Evolutionary conservation across 2,113 vertebrate species (phyloP).

Genomic region (Scopus umbretta): DNA sequence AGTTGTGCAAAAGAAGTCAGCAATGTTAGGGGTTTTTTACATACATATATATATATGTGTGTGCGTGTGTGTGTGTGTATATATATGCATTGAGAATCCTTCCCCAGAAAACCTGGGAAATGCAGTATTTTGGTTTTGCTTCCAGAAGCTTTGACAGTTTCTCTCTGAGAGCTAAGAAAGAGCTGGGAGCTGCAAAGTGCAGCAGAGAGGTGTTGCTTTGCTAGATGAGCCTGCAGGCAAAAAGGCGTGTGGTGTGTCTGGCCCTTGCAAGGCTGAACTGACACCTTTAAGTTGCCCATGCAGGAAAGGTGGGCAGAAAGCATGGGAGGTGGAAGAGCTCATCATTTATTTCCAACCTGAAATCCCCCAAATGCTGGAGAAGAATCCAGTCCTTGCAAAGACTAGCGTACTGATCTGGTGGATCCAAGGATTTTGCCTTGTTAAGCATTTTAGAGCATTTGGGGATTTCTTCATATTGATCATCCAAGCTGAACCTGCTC

Average conservation of each 20-base stretch:
- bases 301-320: not conserved
- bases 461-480: not conserved
- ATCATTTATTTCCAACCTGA: not conserved
- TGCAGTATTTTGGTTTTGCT: not conserved
- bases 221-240: not conserved
- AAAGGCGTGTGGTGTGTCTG: rapidly evolving
- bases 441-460: not conserved
- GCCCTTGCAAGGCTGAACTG: not conserved
- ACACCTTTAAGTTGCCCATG: rapidly evolving
- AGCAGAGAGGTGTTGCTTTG: not conserved
- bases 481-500: not conserved
- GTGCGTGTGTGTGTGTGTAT: too few species aligned
- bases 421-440: not conserved
- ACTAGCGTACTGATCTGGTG: not conserved
- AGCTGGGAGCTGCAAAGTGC: not conserved
- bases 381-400: not conserved
- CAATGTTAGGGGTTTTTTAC: not conserved
- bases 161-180: not conserved
- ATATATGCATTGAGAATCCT: not conserved
- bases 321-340: not conserved
- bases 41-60: too few species aligned
- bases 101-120: not conserved
- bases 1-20: not conserved
- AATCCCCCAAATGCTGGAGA: not conserved
- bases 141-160: not conserved